Evolutionary conservation across 2,797 vertebrate species (phyloP).

Genomic region (Artibeus lituratus): DNA sequence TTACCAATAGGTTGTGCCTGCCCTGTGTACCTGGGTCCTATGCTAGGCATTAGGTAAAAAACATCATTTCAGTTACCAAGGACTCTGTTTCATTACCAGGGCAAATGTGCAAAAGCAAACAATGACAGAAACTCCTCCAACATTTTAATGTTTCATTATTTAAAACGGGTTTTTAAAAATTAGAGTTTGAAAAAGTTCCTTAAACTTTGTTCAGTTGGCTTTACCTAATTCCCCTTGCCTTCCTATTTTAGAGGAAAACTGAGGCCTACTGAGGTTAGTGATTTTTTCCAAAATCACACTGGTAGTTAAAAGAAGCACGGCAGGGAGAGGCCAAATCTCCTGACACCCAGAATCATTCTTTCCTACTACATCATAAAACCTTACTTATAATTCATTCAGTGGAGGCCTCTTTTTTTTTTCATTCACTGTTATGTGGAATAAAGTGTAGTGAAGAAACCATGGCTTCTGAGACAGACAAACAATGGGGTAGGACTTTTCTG

Average conservation of each 20-base stretch:
- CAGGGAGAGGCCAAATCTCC: neutral
- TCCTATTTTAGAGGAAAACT: conserved; percentile 32
- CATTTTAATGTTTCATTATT: conserved; percentile 40
- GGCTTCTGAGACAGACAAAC: conserved; percentile 1
- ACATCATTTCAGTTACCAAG: neutral
- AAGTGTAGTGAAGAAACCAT: neutral
- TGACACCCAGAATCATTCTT: neutral
- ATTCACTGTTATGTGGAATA: neutral
- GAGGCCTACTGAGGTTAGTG: neutral
- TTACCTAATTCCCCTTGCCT: neutral
- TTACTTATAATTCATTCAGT: conserved; percentile 26
- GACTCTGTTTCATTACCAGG: neutral
- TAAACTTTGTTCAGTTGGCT: neutral
- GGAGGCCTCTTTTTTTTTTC: neutral
- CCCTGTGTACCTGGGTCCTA: neutral
- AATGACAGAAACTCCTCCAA: conserved; percentile 16
- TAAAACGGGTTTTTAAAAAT: neutral
- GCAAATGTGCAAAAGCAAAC: conserved; percentile 12
- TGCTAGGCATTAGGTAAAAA: conserved; percentile 27
- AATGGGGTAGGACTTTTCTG: neutral
- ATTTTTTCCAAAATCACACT: conserved; percentile 30
- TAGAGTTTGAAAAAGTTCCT: conserved; percentile 10
- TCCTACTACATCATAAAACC: neutral
- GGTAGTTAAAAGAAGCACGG: conserved; percentile 7
- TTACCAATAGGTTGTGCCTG: neutral